phyloP scores from a whole-genome alignment of 2,113 vertebrate species.

The Orycteropus afer region DNA sequence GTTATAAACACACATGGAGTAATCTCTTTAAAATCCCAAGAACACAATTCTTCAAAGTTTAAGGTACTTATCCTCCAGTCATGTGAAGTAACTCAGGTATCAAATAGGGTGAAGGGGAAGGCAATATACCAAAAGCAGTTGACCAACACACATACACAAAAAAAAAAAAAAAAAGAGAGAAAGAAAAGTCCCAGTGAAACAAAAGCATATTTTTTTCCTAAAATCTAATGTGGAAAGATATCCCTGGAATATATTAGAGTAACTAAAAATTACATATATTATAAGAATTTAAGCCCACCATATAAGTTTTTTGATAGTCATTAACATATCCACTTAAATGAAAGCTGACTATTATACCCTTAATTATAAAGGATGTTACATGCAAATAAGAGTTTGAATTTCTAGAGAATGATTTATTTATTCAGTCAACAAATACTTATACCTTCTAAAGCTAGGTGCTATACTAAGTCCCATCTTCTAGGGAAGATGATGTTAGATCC shows the following conservation, averaged over 20 bases:
- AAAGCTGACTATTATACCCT: not conserved
- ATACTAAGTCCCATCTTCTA: not conserved
- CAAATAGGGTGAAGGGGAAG: too few species aligned
- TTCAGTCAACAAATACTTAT: constrained; percentile 18
- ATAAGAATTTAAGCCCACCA: not conserved
- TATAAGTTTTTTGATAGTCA: not conserved
- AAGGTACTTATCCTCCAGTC: not conserved
- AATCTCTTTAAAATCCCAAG: constrained; percentile 33
- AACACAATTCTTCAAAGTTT: constrained; percentile 28
- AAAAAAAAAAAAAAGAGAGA: too few species aligned
- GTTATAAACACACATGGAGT: constrained; percentile 26
- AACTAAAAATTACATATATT: constrained; percentile 6
- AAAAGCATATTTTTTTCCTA: constrained; percentile 37
- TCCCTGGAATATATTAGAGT: not conserved
- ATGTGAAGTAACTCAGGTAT: not conserved
- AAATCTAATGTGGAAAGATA: not conserved
- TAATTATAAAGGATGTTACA: not conserved
- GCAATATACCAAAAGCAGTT: too few species aligned
- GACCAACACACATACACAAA: too few species aligned
- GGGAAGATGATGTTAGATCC: not conserved
- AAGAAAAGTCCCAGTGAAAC: constrained; percentile 23
- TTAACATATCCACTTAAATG: not conserved
- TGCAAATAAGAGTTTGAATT: constrained; percentile 33
- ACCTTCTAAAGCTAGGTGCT: not conserved
- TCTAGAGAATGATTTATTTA: constrained; percentile 26